Evolutionary conservation across 2,797 vertebrate genomes (phyloP), one percentile per base, ranked within the genome.

Genomic region (Artibeus jamaicensis): DNA sequence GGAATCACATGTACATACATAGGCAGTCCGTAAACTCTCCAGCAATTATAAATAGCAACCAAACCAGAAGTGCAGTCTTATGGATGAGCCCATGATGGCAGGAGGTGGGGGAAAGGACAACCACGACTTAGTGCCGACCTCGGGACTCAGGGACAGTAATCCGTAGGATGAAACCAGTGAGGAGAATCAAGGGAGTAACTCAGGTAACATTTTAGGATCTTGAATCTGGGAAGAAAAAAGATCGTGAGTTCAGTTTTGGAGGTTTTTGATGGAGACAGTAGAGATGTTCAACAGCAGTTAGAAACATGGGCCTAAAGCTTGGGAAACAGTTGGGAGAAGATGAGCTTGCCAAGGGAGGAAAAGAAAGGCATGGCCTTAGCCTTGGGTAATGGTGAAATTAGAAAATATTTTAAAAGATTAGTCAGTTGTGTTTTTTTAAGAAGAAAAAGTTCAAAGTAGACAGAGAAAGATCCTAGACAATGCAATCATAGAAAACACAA

Each of bases 401-500:
- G 53, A 94, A 21, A 71, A 62, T 19, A 94, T 71, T n/a, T 68
- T 88, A 82, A 85, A 89, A 83, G 29, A 86, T 29, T 39, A 88
- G 9, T 5, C n/a, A 29, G 7, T 53, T 88, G 39, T 42, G 29
- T 62, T 62, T 62, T 29, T 16, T n/a, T n/a, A 76, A 91, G 34
- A 50, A 67, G 32, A 29, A 65, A 91, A 65, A 81, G 22, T 44
- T 73, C 48, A 85, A 85, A 94, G 34, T 74, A 50, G 48, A 87
- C 11, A 59, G 21, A 90, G 86, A 87, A 92, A 92, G 50, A 88
- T 48, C 12, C 34, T 48, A 9, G 50, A 78, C 19, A 85, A 11
- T 10, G 6, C 3, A 55, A 29, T 92, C 55, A 34, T 46, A 50
- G 32, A 85, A 92, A 22, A 89, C 29, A 74, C 3, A 2, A 83